Percentiles rank a stretch among this genome's conserved stretches.
phyloP scores from a whole-genome alignment of 2,797 vertebrate genomes.

The Typhlichthys subterraneus region DNA sequence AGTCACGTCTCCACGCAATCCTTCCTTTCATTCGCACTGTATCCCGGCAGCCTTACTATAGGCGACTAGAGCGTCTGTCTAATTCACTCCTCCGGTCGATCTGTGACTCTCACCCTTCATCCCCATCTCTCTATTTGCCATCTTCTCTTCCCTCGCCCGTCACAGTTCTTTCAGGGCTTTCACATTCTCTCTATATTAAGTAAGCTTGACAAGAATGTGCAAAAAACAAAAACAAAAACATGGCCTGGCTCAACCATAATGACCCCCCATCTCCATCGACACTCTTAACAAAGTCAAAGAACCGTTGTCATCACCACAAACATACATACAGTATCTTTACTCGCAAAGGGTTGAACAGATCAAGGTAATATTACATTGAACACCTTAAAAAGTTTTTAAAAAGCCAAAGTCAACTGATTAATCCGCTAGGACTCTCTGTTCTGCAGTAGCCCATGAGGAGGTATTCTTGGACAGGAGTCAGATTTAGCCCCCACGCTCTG shows the following conservation, averaged over 20 bases:
- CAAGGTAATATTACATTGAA: too few species aligned
- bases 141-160: constrained; percentile 36
- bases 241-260: too few species aligned
- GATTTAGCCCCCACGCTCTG: constrained; percentile 25
- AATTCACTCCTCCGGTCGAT: background rate
- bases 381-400: too few species aligned
- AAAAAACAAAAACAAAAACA: too few species aligned
- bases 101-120: constrained; percentile 28
- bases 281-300: too few species aligned
- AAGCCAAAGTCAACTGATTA: constrained; percentile 23
- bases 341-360: too few species aligned
- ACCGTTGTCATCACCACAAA: too few species aligned
- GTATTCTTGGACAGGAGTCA: constrained; percentile 22
- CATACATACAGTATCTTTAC: too few species aligned
- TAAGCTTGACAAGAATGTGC: too few species aligned
- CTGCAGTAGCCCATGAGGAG: constrained; percentile 15
- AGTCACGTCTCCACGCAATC: constrained; percentile 42
- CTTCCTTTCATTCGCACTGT: constrained; percentile 23
- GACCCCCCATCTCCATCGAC: too few species aligned
- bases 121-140: constrained; percentile 19
- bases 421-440: constrained; percentile 29
- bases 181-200: constrained; percentile 6
- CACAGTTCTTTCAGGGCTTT: constrained; percentile 24
- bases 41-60: constrained; percentile 17
- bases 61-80: constrained; percentile 17